Conservation (phyloP, 2,113 vertebrate species). For the Cyprinodon tularosa region DNA sequence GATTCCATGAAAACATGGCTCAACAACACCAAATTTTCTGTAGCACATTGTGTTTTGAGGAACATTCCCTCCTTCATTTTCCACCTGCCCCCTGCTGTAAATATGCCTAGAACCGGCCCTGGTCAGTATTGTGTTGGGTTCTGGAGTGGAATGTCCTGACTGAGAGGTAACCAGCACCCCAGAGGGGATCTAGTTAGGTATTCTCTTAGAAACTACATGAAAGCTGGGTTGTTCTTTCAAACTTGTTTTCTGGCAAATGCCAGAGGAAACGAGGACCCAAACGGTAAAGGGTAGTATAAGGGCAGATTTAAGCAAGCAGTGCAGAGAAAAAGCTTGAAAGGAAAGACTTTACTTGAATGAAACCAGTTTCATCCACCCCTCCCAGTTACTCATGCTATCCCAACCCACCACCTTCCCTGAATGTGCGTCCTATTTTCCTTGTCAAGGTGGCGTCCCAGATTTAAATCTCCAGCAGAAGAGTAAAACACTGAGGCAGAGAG, state of each 20-base stretch:
- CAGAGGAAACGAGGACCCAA: constrained; percentile 10
- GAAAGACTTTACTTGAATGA: constrained; percentile 36
- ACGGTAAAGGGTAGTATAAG: constrained; percentile 23
- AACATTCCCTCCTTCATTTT: too few species aligned
- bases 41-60: too few species aligned
- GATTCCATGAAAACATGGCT: too few species aligned
- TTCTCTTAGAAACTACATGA: background rate
- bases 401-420: constrained; percentile 54
- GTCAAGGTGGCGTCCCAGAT: constrained; percentile 80
- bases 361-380: constrained; percentile 40
- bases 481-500: constrained; percentile 47
- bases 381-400: constrained; percentile 27
- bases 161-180: background rate
- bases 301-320: constrained; percentile 25
- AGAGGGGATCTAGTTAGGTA: background rate
- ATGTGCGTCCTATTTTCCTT: constrained; percentile 77
- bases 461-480: constrained; percentile 63
- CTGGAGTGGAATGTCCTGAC: background rate
- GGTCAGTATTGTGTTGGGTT: background rate
- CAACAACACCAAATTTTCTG: too few species aligned
- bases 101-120: too few species aligned
- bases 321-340: constrained; percentile 37
- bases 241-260: background rate
- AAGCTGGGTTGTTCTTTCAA: background rate
- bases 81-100: too few species aligned